These are phyloP conservation scores for Drosophila koepferae DNA, from an alignment of 2,888 invertebrate species.

Conservation along the genomic window DNA sequence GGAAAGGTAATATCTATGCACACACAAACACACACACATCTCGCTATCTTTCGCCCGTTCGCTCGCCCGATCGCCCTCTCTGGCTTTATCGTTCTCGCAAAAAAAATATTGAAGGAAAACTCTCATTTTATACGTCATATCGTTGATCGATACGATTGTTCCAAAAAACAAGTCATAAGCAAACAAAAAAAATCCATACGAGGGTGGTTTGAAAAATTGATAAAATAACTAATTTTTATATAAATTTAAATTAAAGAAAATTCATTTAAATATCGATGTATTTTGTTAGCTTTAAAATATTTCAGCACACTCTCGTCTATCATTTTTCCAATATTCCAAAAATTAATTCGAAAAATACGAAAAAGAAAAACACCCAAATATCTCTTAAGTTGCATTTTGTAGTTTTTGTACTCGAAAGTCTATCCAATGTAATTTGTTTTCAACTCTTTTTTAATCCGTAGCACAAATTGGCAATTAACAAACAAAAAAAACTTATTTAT, in stretches of 20 bases:
- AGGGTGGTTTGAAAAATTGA: background rate
- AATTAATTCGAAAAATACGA: conserved; percentile 41
- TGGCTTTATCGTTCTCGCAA: conserved; percentile 40
- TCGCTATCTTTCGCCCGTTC: conserved; percentile 38
- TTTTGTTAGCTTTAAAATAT: background rate
- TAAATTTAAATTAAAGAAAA: background rate
- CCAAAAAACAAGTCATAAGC: conserved; percentile 13
- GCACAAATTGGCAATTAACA: conserved; percentile 75
- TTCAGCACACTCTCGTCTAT: conserved; percentile 19
- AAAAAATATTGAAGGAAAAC: conserved; percentile 6
- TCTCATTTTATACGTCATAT: conserved; percentile 35
- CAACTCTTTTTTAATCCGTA: conserved; percentile 56
- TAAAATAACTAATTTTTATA: too few species aligned
- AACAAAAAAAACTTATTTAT: conserved; percentile 26
- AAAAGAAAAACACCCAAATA: conserved; percentile 22
- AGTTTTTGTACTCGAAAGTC: conserved; percentile 33
- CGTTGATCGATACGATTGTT: conserved; percentile 37
- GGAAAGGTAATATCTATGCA: conserved; percentile 76
- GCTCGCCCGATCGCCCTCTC: conserved; percentile 47
- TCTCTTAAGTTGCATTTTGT: conserved; percentile 46
- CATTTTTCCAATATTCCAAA: conserved; percentile 45
- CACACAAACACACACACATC: conserved; percentile 12
- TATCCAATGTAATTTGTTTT: conserved; percentile 15
- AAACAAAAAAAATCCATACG: conserved; percentile 7
- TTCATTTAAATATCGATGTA: background rate